Evolutionary conservation across 2,888 invertebrate genomes (phyloP), one percentile per base, ranked within the genome.

Genomic region (Emesis furor): DNA sequence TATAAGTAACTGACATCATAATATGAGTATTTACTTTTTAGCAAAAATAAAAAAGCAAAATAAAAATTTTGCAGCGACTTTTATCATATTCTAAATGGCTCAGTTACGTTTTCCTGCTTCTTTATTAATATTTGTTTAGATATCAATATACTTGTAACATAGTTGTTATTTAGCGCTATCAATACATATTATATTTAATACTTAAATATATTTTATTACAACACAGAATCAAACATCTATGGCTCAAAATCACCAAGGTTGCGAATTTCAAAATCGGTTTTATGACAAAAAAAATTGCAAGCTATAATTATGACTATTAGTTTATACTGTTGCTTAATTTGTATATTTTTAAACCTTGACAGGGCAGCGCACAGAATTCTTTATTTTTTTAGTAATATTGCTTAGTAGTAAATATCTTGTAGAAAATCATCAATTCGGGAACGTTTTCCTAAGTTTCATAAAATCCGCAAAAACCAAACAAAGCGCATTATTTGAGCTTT

Each of bases 321-420:
- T 73, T 42, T 55, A 73, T 55, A 55, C 55, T 73, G 73, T 51
- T 51, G 73, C 73, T 42, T 51, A 73, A 42, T 73, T 73, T 55
- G 55, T 51, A 72, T 72, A 73, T 73, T 73, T 51, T 51, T 51
- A 73, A 73, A 73, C 73, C 32, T 51, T 73, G 24, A 51, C 35
- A 73, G 73, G 73, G 73, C 73, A 73, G 55, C 24, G 73, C 73
- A 73, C 73, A 73, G 73, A 73, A 73, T 51, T 73, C n/a, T 51
- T 51, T n/a, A 73, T 55, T 73, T 73, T 72, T 72, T 72, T 73
- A 51, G 55, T 73, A 73, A 73, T 73, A 51, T 46, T 73, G 51
- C 73, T 73, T 73, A 30, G 10, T 73, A 73, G 30, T 51, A 55
- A 55, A 73, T 42, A 17, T 73, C 32, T 73, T 73, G 73, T 32